phyloP scores from a whole-genome alignment of 2,888 invertebrate genomes.

The Patella depressa region DNA sequence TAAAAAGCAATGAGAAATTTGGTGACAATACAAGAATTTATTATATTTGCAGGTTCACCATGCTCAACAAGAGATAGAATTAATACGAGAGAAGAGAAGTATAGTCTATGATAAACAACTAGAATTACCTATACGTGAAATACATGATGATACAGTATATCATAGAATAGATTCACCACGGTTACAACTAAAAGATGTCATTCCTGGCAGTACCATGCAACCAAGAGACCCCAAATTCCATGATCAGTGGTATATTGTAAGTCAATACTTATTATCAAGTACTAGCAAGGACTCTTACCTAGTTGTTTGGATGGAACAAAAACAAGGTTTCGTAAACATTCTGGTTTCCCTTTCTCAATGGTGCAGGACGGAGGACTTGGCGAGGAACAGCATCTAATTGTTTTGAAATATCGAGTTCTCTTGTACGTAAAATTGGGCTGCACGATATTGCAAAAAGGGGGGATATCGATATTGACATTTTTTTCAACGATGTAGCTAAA shows the following conservation, averaged over 20 bases:
- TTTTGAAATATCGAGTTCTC: background rate
- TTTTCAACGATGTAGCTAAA: too few species aligned
- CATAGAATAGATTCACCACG: conserved; percentile 39
- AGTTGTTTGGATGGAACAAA: background rate
- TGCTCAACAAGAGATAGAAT: conserved; percentile 59
- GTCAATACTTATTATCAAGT: conserved; percentile 28
- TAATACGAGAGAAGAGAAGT: conserved; percentile 54
- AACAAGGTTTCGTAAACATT: background rate
- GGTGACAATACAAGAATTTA: background rate
- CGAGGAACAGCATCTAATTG: background rate
- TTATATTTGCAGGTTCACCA: conserved; percentile 49
- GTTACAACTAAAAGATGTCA: conserved; percentile 9
- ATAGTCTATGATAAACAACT: conserved; percentile 62
- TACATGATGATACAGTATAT: conserved; percentile 53
- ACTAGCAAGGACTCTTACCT: too few species aligned
- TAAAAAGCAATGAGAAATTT: too few species aligned
- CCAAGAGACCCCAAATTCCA: conserved; percentile 60
- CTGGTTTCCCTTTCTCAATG: background rate
- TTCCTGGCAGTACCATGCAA: conserved; percentile 17
- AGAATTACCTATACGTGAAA: conserved; percentile 52
- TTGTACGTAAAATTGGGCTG: too few species aligned
- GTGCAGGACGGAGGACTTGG: background rate
- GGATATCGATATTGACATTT: too few species aligned
- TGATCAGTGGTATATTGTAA: conserved; percentile 67
- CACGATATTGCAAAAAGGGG: too few species aligned